A percentile compares a stretch with the other conserved stretches of the same genome.
These are phyloP conservation scores for Esox lucius DNA, from an alignment of 2,797 vertebrate species.

Conservation along the genomic window DNA sequence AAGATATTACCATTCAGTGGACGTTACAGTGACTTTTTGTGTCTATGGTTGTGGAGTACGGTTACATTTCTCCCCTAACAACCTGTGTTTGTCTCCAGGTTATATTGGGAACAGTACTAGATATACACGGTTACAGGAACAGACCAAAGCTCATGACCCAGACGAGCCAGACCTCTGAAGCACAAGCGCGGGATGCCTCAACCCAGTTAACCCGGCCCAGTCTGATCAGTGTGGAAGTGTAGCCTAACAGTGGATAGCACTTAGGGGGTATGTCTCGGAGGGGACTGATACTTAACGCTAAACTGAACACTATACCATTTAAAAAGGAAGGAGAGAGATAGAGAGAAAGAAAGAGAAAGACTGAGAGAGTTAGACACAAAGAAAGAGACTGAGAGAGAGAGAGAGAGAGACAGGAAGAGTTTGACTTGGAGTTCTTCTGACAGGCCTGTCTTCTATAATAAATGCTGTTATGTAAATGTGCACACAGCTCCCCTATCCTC, in stretches of 20 bases:
- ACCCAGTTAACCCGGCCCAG: slow-evolving; percentile 16
- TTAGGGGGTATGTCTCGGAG: not conserved
- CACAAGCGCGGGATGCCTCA: slow-evolving; percentile 21
- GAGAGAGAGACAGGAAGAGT: slow-evolving; percentile 1
- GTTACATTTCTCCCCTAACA: not conserved
- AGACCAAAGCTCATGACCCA: slow-evolving; percentile 29
- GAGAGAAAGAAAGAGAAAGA: not conserved
- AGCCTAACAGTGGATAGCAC: not conserved
- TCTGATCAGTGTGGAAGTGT: not conserved
- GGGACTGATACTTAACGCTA: not conserved
- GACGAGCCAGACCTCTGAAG: slow-evolving; percentile 20
- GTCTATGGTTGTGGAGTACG: not conserved
- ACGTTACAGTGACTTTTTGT: not conserved
- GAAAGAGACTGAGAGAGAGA: not conserved
- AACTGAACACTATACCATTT: slow-evolving; percentile 1
- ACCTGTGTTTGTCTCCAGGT: not conserved
- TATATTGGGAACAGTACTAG: not conserved
- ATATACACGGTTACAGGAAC: not conserved
- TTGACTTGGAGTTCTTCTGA: slow-evolving; percentile 45
- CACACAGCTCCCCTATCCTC: slow-evolving; percentile 14
- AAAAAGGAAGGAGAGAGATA: not conserved
- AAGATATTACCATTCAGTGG: not conserved
- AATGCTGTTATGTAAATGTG: slow-evolving; percentile 26
- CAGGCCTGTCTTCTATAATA: slow-evolving; percentile 35
- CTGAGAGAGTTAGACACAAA: slow-evolving; percentile 2